Conservation (phyloP, 2,888 invertebrate genomes). For the Phortica magna region DNA sequence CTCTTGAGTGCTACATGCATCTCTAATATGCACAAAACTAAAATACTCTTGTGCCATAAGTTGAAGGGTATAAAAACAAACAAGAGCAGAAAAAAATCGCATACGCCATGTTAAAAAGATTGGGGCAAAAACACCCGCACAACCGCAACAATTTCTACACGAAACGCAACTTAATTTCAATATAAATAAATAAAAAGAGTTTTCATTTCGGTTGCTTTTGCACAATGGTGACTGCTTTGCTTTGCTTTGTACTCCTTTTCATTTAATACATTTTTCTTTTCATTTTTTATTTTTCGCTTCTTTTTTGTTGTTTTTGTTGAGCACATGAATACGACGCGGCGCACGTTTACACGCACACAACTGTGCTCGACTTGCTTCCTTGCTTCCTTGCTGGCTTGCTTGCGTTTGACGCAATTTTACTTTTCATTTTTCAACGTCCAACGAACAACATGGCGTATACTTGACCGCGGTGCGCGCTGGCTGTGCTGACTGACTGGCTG, state of each 20-base stretch:
- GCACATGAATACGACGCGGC: background rate
- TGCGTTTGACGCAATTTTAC: slow-evolving; percentile 33
- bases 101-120: background rate
- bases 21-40: too few species aligned
- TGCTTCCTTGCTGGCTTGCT: background rate
- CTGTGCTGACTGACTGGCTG: background rate
- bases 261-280: background rate
- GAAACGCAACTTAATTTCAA: slow-evolving; percentile 69
- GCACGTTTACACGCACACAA: slow-evolving; percentile 18
- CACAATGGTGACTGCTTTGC: too few species aligned
- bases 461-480: slow-evolving; percentile 1
- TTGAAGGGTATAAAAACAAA: background rate
- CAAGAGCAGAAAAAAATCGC: background rate
- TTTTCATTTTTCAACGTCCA: slow-evolving; percentile 41
- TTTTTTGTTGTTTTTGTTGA: slow-evolving; percentile 40
- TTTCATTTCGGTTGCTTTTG: background rate
- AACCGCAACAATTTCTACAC: slow-evolving; percentile 68
- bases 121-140: slow-evolving; percentile 8
- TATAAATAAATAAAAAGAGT: slow-evolving; percentile 65
- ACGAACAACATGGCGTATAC: slow-evolving; percentile 19
- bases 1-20: too few species aligned
- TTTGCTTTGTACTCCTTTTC: background rate
- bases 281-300: slow-evolving; percentile 18
- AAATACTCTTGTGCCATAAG: too few species aligned
- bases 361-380: slow-evolving; percentile 14